Evolutionary conservation across 2,113 vertebrate species (phyloP).

Genomic region (Vidua chalybeata): DNA sequence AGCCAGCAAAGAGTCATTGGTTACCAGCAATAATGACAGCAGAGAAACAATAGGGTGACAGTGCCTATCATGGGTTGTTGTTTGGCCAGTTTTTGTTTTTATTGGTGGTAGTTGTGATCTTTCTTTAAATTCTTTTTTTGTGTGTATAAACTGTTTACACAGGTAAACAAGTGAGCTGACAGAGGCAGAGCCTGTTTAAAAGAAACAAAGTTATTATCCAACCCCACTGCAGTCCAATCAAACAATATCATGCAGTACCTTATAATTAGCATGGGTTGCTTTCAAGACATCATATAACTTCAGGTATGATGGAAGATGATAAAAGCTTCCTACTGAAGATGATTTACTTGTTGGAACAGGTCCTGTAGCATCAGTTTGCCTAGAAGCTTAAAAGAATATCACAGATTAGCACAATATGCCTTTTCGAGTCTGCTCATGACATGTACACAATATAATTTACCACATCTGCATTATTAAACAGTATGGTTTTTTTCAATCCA

Average conservation of each 20-base stretch:
- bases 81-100: neutral
- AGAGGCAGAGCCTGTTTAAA: neutral
- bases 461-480: neutral
- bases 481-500: neutral
- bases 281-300: slow-evolving; percentile 95
- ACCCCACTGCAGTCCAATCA: neutral
- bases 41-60: neutral
- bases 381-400: slow-evolving; percentile 72
- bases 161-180: neutral
- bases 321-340: slow-evolving; percentile 90
- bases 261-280: slow-evolving; percentile 96
- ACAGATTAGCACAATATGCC: neutral
- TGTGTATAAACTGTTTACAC: neutral
- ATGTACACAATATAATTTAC: neutral
- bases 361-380: slow-evolving; percentile 82
- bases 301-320: slow-evolving; percentile 93
- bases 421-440: neutral
- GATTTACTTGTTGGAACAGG: slow-evolving; percentile 86
- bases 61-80: accelerated
- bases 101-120: neutral
- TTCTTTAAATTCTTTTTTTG: neutral
- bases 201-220: neutral
- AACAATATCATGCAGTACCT: slow-evolving; percentile 72
- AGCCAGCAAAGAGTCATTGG: neutral
- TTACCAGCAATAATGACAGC: neutral